Evolutionary conservation across 2,888 invertebrate species (phyloP).

Genomic region (Glaucopsyche alexis): DNA sequence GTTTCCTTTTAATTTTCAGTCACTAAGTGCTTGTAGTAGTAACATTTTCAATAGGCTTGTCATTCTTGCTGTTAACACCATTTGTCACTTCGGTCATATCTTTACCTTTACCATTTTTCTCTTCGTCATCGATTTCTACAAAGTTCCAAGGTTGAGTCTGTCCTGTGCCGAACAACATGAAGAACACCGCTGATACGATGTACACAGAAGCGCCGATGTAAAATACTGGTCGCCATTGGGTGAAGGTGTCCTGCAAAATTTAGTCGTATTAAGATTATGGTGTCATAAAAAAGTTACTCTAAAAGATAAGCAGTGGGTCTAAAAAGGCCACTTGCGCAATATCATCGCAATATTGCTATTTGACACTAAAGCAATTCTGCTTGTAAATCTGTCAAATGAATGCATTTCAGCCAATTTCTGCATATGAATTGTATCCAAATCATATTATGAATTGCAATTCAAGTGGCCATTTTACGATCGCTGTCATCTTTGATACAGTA

Average conservation of each 20-base stretch:
- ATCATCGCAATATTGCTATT: too few species aligned
- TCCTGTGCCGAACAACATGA: slow-evolving; percentile 85
- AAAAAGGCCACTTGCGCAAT: too few species aligned
- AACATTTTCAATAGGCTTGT: slow-evolving; percentile 42
- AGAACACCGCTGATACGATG: slow-evolving; percentile 84
- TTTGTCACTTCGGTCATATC: slow-evolving; percentile 50
- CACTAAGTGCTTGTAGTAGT: slow-evolving; percentile 24
- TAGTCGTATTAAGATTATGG: background rate
- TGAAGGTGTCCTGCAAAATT: slow-evolving; percentile 82
- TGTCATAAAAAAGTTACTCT: background rate
- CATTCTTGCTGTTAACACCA: slow-evolving; percentile 49
- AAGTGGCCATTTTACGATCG: too few species aligned
- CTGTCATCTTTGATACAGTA: too few species aligned
- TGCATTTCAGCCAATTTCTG: too few species aligned
- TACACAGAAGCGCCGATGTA: slow-evolving; percentile 86
- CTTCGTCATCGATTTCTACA: slow-evolving; percentile 45
- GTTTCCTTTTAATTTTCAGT: background rate
- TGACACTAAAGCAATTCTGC: too few species aligned
- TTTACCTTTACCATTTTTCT: slow-evolving; percentile 41
- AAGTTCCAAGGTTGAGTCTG: slow-evolving; percentile 86
- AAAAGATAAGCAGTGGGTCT: too few species aligned
- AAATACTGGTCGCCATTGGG: slow-evolving; percentile 87
- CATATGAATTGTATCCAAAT: too few species aligned
- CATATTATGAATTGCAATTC: too few species aligned
- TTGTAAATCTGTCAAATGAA: too few species aligned